phyloP scores from a whole-genome alignment of 1,140 invertebrate genomes.

The Drosophila malerkotliana region DNA sequence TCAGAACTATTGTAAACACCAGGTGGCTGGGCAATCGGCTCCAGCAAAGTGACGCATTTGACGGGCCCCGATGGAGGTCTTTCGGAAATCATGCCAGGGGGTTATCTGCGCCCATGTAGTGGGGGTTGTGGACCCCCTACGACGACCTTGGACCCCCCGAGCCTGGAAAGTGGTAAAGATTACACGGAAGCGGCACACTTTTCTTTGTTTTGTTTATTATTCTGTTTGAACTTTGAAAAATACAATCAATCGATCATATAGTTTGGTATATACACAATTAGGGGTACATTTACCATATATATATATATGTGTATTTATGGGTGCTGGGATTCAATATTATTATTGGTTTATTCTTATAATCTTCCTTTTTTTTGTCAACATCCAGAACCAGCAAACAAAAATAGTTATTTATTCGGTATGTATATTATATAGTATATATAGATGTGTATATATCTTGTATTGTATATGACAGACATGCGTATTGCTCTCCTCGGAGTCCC shows the following conservation, averaged over 20 bases:
- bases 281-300: conserved; percentile 10
- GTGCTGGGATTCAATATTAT: conserved; percentile 7
- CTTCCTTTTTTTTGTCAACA: conserved; percentile 22
- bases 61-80: background rate
- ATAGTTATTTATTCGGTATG: conserved; percentile 30
- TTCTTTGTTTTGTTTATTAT: conserved; percentile 42
- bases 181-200: background rate
- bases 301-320: conserved; percentile 30
- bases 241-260: conserved; percentile 56
- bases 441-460: conserved; percentile 24
- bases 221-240: conserved; percentile 70
- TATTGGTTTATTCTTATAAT: background rate
- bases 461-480: conserved; percentile 41
- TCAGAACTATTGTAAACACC: background rate
- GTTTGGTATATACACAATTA: conserved; percentile 40
- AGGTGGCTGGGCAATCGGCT: background rate
- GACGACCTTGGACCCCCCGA: conserved; percentile 11
- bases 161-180: background rate
- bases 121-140: background rate
- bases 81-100: background rate
- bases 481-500: conserved; percentile 52
- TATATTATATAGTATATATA: conserved; percentile 32
- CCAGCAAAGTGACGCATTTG: background rate
- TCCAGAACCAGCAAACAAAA: conserved; percentile 48
- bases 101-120: conserved; percentile 6